A percentile compares a stretch with the other conserved stretches of the same genome.
Conservation (phyloP, 2,113 vertebrate species). For the Lepidothrix coronata region DNA sequence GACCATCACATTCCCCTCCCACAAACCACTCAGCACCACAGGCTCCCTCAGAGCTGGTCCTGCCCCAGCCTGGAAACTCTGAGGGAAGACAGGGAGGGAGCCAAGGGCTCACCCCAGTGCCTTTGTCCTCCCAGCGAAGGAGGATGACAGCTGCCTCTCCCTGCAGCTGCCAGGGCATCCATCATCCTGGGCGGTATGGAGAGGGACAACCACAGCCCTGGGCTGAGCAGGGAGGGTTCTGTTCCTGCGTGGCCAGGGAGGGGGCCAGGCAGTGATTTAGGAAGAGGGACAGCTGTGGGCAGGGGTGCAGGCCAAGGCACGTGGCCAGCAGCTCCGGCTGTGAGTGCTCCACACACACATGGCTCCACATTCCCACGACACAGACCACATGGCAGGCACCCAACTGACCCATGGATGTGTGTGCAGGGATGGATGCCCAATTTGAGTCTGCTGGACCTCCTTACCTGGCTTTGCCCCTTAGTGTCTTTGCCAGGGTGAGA, state of each 20-base stretch:
- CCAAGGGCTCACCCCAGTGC: neutral
- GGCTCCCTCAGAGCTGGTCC: fast-evolving
- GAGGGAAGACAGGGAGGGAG: neutral
- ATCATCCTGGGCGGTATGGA: neutral
- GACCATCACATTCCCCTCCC: neutral
- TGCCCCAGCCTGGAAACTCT: neutral
- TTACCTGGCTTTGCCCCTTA: neutral
- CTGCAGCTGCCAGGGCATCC: conserved; percentile 35
- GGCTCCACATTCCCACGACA: fast-evolving
- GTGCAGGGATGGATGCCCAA: fast-evolving
- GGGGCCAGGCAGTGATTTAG: neutral
- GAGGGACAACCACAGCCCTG: neutral
- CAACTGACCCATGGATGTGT: fast-evolving
- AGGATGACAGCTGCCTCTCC: conserved; percentile 5
- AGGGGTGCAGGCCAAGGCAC: fast-evolving
- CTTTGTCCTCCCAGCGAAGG: neutral
- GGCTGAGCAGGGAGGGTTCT: neutral
- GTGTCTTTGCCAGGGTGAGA: neutral
- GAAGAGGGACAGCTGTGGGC: neutral
- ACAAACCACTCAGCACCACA: neutral
- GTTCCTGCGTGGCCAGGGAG: neutral
- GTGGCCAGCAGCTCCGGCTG: neutral
- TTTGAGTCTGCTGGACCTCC: neutral
- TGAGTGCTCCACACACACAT: fast-evolving
- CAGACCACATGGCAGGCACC: fast-evolving